Evolutionary conservation across 2,797 vertebrate species (phyloP).

Genomic region (Dipus sagitta): DNA sequence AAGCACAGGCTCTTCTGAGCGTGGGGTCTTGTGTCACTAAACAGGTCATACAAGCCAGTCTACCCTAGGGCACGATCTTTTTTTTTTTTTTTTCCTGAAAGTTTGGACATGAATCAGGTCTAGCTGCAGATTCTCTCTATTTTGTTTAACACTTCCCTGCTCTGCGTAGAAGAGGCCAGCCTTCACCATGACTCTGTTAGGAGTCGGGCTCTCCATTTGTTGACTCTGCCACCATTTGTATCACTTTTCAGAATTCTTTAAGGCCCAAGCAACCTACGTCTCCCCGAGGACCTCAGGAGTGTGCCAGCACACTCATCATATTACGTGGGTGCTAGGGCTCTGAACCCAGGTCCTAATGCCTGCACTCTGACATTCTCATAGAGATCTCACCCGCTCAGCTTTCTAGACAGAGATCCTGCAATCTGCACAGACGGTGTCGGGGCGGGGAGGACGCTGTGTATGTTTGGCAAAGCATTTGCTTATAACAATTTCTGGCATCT

Average conservation of each 20-base stretch:
- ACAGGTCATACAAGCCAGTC: neutral
- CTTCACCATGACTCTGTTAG: neutral
- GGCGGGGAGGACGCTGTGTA: conserved; percentile 9
- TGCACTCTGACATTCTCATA: neutral
- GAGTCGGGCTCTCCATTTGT: neutral
- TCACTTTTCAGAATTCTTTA: neutral
- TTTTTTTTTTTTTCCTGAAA: neutral
- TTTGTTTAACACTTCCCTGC: neutral
- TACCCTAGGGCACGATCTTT: neutral
- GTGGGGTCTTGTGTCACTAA: neutral
- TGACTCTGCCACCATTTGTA: neutral
- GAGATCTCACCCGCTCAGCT: conserved; percentile 40
- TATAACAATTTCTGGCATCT: conserved; percentile 78
- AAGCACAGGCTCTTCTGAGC: neutral
- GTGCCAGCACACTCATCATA: no score
- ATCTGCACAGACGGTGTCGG: conserved; percentile 5
- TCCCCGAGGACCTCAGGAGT: neutral
- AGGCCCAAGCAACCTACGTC: neutral
- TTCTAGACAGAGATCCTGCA: conserved; percentile 69
- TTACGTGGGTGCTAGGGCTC: no score
- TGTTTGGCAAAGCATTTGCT: conserved; percentile 80
- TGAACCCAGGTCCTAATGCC: neutral
- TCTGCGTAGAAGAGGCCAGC: neutral
- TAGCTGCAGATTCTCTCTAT: neutral
- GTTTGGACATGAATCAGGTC: neutral